Conservation (phyloP, 2,113 vertebrate genomes). For the Hemibagrus wyckioides region DNA sequence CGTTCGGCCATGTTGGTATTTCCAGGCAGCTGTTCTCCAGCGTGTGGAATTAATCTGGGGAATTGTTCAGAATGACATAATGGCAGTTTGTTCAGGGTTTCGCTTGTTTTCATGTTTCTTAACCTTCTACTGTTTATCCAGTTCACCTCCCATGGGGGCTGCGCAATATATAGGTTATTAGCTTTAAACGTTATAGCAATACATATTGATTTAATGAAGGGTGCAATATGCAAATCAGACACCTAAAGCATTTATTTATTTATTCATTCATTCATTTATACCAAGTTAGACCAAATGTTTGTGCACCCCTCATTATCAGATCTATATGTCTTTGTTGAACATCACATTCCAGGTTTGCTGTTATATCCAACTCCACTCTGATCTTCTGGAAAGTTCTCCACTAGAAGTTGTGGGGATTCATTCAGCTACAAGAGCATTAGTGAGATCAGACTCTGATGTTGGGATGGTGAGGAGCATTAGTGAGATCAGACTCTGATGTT, state of each 20-base stretch:
- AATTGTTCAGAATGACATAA: neutral
- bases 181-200: neutral
- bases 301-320: neutral
- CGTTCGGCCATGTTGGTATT: constrained; percentile 13
- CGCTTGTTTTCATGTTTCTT: neutral
- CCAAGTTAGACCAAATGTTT: neutral
- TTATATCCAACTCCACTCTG: neutral
- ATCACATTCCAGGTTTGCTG: neutral
- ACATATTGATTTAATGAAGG: neutral
- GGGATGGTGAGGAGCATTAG: too few relatives aligned
- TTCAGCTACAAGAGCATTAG: too few relatives aligned
- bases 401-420: neutral
- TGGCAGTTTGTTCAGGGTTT: neutral
- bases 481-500: too few relatives aligned
- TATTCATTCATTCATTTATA: neutral
- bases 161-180: neutral
- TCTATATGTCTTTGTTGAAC: neutral
- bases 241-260: neutral
- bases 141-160: neutral
- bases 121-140: neutral
- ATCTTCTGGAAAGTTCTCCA: neutral
- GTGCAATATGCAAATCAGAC: neutral
- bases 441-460: neutral
- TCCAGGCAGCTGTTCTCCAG: neutral
- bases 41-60: constrained; percentile 8